A percentile compares a stretch with the other conserved stretches of the same genome.
Evolutionary conservation across 2,797 vertebrate species (phyloP).

Genomic region (Catamblyrhynchus diadema): DNA sequence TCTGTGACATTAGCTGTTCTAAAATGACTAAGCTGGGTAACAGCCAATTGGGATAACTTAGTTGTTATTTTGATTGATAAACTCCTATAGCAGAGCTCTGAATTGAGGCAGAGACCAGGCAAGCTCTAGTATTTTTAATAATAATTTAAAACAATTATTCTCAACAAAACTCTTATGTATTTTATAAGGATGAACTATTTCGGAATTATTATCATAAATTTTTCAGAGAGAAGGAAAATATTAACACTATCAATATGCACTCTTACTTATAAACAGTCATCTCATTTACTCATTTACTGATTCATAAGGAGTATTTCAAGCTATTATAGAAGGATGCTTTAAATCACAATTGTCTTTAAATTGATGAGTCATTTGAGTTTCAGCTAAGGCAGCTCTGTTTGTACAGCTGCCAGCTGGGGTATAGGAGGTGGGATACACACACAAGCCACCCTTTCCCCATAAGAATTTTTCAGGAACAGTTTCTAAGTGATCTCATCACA

Average conservation of each 20-base stretch:
- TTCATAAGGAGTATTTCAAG: neutral
- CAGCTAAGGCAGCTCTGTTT: neutral
- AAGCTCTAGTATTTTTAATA: neutral
- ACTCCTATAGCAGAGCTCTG: neutral
- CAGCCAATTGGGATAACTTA: neutral
- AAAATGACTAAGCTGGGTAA: neutral
- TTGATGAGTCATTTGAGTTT: conserved; percentile 1
- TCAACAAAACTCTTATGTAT: neutral
- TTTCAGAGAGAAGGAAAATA: neutral
- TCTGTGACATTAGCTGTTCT: neutral
- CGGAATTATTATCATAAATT: neutral
- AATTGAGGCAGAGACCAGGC: neutral
- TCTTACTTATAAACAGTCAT: neutral
- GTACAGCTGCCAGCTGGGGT: neutral
- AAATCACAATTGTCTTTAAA: neutral
- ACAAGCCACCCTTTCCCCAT: neutral
- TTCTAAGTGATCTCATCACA: conserved; percentile 19
- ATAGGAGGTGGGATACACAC: neutral
- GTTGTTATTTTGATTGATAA: neutral
- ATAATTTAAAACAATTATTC: neutral
- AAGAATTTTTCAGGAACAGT: neutral
- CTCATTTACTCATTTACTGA: neutral
- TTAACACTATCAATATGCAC: neutral
- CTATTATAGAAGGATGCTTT: neutral
- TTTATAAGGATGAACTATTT: neutral